Percentiles rank a stretch among this genome's conserved stretches.
Evolutionary conservation across 2,888 invertebrate species (phyloP).

Genomic region (Parnassius apollo): DNA sequence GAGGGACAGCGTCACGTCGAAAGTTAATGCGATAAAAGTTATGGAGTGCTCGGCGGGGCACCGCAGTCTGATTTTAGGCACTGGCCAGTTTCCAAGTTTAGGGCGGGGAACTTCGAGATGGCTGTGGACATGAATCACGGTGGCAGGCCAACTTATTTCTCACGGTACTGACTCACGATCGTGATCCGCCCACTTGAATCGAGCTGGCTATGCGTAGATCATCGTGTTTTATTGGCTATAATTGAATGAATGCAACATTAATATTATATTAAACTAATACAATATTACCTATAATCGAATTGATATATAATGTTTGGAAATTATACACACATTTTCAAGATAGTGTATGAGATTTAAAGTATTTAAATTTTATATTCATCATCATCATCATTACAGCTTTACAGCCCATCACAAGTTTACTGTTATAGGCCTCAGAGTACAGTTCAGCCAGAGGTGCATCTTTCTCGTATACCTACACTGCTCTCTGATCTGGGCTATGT

Average conservation of each 20-base stretch:
- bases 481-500: no score
- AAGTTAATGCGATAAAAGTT: conserved; percentile 50
- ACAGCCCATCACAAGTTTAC: no score
- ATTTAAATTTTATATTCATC: no score
- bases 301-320: no score
- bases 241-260: neutral
- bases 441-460: no score
- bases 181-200: conserved; percentile 62
- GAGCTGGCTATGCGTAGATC: neutral
- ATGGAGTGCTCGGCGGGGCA: conserved; percentile 50
- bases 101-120: conserved; percentile 54
- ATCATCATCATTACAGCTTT: no score
- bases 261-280: neutral
- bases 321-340: no score
- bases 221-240: neutral
- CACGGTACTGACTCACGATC: conserved; percentile 71
- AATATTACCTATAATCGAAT: neutral
- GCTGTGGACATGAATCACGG: conserved; percentile 55
- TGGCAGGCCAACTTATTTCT: conserved; percentile 59
- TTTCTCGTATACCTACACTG: no score
- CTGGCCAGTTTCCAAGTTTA: conserved; percentile 68
- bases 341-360: no score
- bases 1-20: conserved; percentile 36
- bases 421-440: no score
- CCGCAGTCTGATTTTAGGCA: conserved; percentile 62